Conservation (phyloP, 64 coral and sea anemone species). For the Anthopleura sola region DNA sequence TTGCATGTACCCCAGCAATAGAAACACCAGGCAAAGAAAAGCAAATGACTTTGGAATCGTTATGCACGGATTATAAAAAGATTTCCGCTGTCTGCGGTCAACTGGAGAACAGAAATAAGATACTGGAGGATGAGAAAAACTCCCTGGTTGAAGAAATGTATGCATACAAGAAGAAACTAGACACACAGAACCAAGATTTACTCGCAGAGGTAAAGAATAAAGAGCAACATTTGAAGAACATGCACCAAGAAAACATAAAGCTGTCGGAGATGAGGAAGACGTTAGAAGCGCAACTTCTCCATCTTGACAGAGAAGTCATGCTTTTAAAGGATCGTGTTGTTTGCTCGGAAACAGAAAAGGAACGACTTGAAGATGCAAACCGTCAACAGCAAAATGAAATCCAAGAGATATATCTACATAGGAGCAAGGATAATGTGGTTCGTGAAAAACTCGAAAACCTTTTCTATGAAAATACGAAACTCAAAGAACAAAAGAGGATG, state of each 20-base stretch:
- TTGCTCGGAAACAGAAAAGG: conserved; percentile 48
- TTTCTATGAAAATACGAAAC: conserved; percentile 48
- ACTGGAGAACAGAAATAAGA: not conserved
- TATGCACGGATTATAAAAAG: not conserved
- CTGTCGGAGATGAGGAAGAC: conserved; percentile 43
- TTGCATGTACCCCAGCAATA: too few relatives aligned
- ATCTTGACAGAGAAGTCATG: conserved; percentile 39
- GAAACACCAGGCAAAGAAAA: not conserved
- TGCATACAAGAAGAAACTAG: conserved; percentile 40
- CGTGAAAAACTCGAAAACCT: conserved; percentile 38
- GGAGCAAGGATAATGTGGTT: conserved; percentile 15
- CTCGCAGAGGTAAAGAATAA: conserved; percentile 42
- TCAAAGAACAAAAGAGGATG: conserved; percentile 41
- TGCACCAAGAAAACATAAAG: conserved; percentile 32
- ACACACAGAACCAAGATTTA: conserved; percentile 58
- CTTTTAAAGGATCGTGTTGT: conserved; percentile 26
- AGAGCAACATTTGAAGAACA: conserved; percentile 28
- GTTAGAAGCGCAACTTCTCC: conserved; percentile 33
- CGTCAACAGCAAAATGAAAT: conserved; percentile 48
- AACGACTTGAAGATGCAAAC: conserved; percentile 61
- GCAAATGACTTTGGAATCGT: not conserved
- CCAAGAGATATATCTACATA: conserved; percentile 38
- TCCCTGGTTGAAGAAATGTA: conserved; percentile 6
- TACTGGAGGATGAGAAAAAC: not conserved
- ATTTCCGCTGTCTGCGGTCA: not conserved